A percentile compares a stretch with the other conserved stretches of the same genome.
These are phyloP conservation scores for Euspilapteryx auroguttella DNA, from an alignment of 2,888 invertebrate species.

Conservation along the genomic window DNA sequence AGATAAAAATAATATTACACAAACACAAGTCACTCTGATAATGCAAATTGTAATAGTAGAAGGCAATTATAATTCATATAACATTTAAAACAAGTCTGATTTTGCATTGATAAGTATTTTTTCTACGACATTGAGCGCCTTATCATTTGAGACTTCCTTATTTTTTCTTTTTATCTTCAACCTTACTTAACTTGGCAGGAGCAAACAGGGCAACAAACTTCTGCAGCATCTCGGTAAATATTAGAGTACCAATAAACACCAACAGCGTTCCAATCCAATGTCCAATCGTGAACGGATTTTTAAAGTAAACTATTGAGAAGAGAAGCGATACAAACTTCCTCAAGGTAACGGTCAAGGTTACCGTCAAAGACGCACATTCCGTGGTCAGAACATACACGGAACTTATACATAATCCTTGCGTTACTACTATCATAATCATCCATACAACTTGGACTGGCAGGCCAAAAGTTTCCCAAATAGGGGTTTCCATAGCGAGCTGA, in stretches of 20 bases:
- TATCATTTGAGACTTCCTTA: too few relatives aligned
- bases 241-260: conserved; percentile 90
- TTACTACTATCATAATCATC: conserved; percentile 79
- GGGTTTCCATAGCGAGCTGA: conserved; percentile 69
- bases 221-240: conserved; percentile 82
- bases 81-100: too few relatives aligned
- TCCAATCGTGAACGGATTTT: conserved; percentile 87
- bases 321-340: conserved; percentile 93
- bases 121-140: too few relatives aligned
- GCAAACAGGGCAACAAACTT: conserved; percentile 36
- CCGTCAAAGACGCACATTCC: conserved; percentile 90
- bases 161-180: conserved; percentile 27
- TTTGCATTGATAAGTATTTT: too few relatives aligned
- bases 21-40: too few relatives aligned
- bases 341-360: conserved; percentile 93
- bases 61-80: too few relatives aligned
- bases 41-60: too few relatives aligned
- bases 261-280: conserved; percentile 91
- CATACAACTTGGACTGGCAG: conserved; percentile 79
- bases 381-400: conserved; percentile 94
- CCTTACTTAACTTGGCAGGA: conserved; percentile 17
- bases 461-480: conserved; percentile 63
- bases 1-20: too few relatives aligned
- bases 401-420: conserved; percentile 92
- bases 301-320: conserved; percentile 94